These are phyloP conservation scores for Bacillus rossius DNA, from an alignment of 1,140 invertebrate genomes.

Conservation along the genomic window DNA sequence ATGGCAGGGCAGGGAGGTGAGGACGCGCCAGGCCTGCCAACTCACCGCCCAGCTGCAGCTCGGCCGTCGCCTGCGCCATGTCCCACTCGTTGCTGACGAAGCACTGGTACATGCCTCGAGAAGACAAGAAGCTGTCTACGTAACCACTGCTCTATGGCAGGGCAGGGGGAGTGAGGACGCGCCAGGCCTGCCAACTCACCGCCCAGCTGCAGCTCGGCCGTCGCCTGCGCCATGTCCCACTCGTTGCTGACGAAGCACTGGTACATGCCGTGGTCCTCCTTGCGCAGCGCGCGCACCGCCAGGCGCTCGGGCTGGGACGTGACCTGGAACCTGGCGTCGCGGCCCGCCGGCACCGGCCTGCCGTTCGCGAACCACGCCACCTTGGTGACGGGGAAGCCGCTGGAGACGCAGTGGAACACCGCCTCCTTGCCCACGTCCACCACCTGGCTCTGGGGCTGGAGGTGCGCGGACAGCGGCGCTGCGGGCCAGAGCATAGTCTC, in stretches of 20 bases:
- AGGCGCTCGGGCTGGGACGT: slow-evolving; percentile 36
- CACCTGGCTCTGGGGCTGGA: slow-evolving; percentile 65
- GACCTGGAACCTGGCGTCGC: slow-evolving; percentile 21
- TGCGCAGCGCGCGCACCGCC: slow-evolving; percentile 61
- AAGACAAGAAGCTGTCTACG: too few relatives aligned
- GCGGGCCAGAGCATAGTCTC: slow-evolving; percentile 16
- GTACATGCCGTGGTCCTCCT: slow-evolving; percentile 81
- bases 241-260: slow-evolving; percentile 85
- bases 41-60: slow-evolving; percentile 78
- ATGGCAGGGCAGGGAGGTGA: too few relatives aligned
- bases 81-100: slow-evolving; percentile 80
- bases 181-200: too few relatives aligned
- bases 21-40: too few relatives aligned
- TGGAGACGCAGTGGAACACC: slow-evolving; percentile 78
- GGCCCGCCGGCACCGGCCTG: slow-evolving; percentile 55
- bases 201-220: slow-evolving; percentile 74
- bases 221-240: slow-evolving; percentile 78
- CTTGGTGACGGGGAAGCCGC: slow-evolving; percentile 72
- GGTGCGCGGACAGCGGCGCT: slow-evolving; percentile 66
- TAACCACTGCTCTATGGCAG: too few relatives aligned
- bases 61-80: slow-evolving; percentile 75
- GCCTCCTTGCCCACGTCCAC: slow-evolving; percentile 78
- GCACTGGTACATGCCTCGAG: slow-evolving; percentile 93
- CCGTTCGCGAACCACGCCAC: slow-evolving; percentile 83
- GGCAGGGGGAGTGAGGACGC: too few relatives aligned